Base-by-base conservation (phyloP, 92 coral and sea anemone genomes). In the Porites divaricata region DNA sequence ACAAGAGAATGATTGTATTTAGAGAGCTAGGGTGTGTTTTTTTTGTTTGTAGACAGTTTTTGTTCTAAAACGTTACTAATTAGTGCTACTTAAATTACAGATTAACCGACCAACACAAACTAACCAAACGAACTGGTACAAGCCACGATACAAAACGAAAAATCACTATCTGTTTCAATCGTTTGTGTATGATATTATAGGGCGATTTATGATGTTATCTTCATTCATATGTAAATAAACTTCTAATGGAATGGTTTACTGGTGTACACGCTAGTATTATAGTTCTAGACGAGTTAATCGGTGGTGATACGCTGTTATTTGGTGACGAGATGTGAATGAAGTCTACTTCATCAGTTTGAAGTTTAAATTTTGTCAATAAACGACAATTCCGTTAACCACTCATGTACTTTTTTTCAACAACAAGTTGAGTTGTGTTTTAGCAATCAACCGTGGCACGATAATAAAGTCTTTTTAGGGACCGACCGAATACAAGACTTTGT, bases 201-300 rank as follows among this genome's bases (percentile, higher is more conserved):
- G 84, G 86, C 85, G 84, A 92, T 52, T 88, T 92, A 48, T 81
- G 77, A 70, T 94, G 98, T 94, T 92, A 88, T 87, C 92, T 79
- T 89, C 91, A 88, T 81, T 89, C 89, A 89, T 84, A 94, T 94
- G 98, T 94, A 94, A 94, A 94, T 94, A 94, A 94, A 94, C 98
- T 86, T 92, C 89, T 86, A 76, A 88, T 88, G 83, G 88, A 71
- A 87, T 73, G 88, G 87, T 81, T 87, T 87, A 74, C 68, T 49
- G 67, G 81, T 75, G 88, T 63, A 75, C 88, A 50, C 87, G 67
- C 86, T 82, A 59, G 79, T 73, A 73, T 72, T 35, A 61, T 72
- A 81, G 86, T 72, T 23, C 59, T 72, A 82, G 68, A 72, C 62
- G 63, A 82, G 77, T 72, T 51, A 61, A 49, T 82, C 72, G 41